Evolutionary conservation across 2,888 invertebrate genomes (phyloP).

Genomic region (Nymphalis urticae): DNA sequence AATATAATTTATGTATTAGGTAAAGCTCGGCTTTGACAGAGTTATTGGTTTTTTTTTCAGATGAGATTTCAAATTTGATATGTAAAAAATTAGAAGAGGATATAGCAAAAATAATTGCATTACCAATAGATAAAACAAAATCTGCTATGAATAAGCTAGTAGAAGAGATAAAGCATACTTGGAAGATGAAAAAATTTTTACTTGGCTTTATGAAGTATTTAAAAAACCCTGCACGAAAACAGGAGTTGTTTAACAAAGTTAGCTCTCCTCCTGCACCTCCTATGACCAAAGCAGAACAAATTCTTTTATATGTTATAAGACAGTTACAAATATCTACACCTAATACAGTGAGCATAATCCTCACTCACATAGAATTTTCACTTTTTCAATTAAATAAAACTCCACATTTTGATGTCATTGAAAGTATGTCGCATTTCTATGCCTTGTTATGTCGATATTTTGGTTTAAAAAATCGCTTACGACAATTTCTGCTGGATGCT

Average conservation of each 20-base stretch:
- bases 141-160: constrained; percentile 55
- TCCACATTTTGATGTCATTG: constrained; percentile 63
- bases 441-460: constrained; percentile 66
- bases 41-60: constrained; percentile 49
- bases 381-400: constrained; percentile 64
- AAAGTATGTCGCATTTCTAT: constrained; percentile 69
- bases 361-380: constrained; percentile 62
- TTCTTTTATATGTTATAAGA: constrained; percentile 59
- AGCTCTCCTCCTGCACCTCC: constrained; percentile 54
- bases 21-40: too few species aligned
- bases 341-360: constrained; percentile 52
- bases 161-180: constrained; percentile 49
- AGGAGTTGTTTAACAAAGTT: constrained; percentile 56
- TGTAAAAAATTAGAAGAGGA: constrained; percentile 52
- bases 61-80: constrained; percentile 45
- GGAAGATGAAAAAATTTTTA: constrained; percentile 53
- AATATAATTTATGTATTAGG: too few species aligned
- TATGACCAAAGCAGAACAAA: constrained; percentile 69
- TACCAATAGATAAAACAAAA: constrained; percentile 47
- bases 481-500: constrained; percentile 69
- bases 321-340: constrained; percentile 48
- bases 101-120: constrained; percentile 49
- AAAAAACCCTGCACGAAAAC: constrained; percentile 56
- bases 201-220: constrained; percentile 59
- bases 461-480: constrained; percentile 56